phyloP scores from a whole-genome alignment of 2,888 invertebrate genomes.

The Holacanthella duospinosa region DNA sequence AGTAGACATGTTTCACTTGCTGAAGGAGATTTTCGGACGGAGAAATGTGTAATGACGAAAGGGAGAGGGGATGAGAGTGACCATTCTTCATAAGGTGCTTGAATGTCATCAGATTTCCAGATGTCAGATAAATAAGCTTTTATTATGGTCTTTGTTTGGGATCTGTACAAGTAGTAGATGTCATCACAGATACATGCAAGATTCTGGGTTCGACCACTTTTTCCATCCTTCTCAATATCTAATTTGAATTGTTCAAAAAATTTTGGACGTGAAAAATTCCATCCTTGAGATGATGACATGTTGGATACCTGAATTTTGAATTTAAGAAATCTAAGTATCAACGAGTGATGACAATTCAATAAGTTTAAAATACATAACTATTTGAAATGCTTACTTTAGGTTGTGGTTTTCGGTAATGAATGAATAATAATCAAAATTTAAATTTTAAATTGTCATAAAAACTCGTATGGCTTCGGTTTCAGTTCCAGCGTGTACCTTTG shows the following conservation, averaged over 20 bases:
- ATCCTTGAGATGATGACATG: too few relatives aligned
- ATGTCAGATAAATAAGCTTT: conserved; percentile 1
- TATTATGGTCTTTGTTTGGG: not conserved
- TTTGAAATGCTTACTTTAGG: too few relatives aligned
- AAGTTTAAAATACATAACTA: too few relatives aligned
- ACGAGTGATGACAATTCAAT: too few relatives aligned
- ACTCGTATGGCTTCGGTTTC: too few relatives aligned
- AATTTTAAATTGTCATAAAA: too few relatives aligned
- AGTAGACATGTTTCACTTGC: not conserved
- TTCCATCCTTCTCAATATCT: too few relatives aligned
- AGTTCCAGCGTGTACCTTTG: too few relatives aligned
- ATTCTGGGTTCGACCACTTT: not conserved
- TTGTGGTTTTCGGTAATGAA: too few relatives aligned
- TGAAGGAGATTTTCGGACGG: not conserved
- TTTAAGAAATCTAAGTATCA: too few relatives aligned
- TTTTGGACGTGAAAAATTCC: not conserved
- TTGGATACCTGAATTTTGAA: too few relatives aligned
- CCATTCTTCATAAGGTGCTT: conserved; percentile 1
- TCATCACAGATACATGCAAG: not conserved
- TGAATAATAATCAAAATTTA: too few relatives aligned
- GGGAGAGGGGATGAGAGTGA: not conserved
- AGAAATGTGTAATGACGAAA: not conserved
- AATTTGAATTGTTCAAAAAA: not conserved
- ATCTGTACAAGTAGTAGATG: not conserved
- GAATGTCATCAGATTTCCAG: not conserved